These are phyloP conservation scores for Nymphicus hollandicus DNA, from an alignment of 2,113 vertebrate species.

Conservation along the genomic window DNA sequence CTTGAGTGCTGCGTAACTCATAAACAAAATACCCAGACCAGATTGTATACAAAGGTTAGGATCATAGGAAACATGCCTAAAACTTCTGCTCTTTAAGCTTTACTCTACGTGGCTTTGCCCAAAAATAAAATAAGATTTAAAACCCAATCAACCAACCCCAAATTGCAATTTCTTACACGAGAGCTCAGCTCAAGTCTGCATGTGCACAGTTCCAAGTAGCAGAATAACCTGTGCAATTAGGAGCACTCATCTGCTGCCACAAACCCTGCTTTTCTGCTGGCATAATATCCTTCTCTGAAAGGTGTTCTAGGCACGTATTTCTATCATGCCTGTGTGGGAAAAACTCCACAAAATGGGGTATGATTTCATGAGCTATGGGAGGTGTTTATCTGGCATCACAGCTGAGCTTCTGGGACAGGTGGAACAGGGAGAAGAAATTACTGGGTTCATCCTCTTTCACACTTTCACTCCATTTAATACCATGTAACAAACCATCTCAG, in stretches of 20 bases:
- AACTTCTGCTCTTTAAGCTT: background rate
- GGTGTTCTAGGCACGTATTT: background rate
- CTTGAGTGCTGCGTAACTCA: background rate
- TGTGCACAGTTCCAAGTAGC: background rate
- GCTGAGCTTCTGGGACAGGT: background rate
- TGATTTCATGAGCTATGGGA: background rate
- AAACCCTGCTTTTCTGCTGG: background rate
- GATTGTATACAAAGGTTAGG: background rate
- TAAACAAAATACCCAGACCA: background rate
- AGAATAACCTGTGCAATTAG: background rate
- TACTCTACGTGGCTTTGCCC: background rate
- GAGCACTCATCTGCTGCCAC: background rate
- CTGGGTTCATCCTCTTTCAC: background rate
- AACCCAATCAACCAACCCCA: background rate
- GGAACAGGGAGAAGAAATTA: background rate
- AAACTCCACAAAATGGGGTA: background rate
- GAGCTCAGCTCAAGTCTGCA: background rate
- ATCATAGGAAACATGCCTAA: background rate
- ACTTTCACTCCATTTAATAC: background rate
- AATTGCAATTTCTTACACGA: background rate
- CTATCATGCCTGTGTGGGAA: background rate
- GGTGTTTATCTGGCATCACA: background rate
- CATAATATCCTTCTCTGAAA: background rate
- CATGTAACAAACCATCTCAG: background rate
- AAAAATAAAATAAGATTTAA: background rate